Evolutionary conservation across 2,888 invertebrate genomes (phyloP).

Genomic region (Standfussiana lucernea): DNA sequence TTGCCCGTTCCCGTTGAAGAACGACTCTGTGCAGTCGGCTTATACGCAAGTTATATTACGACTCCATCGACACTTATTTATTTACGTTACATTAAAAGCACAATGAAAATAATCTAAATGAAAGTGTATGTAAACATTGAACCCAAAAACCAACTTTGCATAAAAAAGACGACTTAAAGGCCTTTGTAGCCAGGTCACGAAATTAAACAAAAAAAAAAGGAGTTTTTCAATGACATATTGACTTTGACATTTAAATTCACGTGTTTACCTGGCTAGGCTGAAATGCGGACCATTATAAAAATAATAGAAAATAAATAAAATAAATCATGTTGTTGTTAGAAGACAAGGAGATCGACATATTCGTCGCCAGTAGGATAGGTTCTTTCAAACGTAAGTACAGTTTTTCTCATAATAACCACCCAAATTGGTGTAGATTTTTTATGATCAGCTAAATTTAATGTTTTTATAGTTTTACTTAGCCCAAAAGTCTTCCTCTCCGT

Average conservation of each 20-base stretch:
- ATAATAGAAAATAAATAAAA: conserved; percentile 21
- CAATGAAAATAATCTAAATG: no score
- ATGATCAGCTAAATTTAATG: background rate
- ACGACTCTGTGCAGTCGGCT: no score
- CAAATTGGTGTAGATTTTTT: background rate
- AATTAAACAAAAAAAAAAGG: background rate
- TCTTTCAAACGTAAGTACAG: conserved; percentile 89
- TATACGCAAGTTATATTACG: no score
- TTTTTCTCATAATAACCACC: background rate
- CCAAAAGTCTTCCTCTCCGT: accelerated
- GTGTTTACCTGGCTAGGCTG: conserved; percentile 49
- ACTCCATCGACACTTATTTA: no score
- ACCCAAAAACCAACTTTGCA: no score
- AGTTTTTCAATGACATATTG: background rate
- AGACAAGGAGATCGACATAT: conserved; percentile 87
- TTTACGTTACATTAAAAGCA: no score
- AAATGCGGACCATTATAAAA: conserved; percentile 33
- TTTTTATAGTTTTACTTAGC: background rate
- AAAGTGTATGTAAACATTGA: no score
- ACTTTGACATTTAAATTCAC: conserved; percentile 50
- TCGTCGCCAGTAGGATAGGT: conserved; percentile 89
- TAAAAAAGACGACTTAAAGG: background rate
- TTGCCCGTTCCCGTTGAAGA: no score
- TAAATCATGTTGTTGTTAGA: conserved; percentile 74
- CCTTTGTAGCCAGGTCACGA: background rate